Conservation (phyloP, 2,113 vertebrate species). For the Thalassoma bifasciatum region DNA sequence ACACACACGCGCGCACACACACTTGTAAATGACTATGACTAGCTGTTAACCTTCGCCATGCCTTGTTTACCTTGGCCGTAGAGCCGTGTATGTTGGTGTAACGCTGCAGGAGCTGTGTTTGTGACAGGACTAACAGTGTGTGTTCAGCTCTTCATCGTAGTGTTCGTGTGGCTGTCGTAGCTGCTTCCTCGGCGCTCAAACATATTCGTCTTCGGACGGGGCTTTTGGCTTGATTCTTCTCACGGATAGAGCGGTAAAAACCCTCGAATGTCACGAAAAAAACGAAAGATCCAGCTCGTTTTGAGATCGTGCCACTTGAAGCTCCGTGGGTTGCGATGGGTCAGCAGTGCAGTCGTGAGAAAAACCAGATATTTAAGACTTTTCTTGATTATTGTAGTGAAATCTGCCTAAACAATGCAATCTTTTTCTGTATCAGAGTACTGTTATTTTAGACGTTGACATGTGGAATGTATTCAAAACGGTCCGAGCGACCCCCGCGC, state of each 20-base stretch:
- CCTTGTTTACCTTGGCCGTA: conserved; percentile 39
- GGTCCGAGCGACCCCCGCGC: conserved; percentile 36
- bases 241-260: conserved; percentile 20
- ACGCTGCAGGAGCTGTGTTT: conserved; percentile 13
- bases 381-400: conserved; percentile 68
- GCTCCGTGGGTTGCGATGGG: conserved; percentile 28
- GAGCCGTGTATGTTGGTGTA: conserved; percentile 33
- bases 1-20: neutral
- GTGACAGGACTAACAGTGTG: conserved; percentile 7
- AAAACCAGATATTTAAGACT: conserved; percentile 50
- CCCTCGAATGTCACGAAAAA: conserved; percentile 50
- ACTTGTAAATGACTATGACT: conserved; percentile 18
- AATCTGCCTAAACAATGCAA: conserved; percentile 81
- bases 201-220: conserved; percentile 26
- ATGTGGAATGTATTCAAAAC: conserved; percentile 78
- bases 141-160: conserved; percentile 51
- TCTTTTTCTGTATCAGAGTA: conserved; percentile 79
- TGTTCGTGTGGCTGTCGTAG: conserved; percentile 60
- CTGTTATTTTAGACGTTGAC: conserved; percentile 81
- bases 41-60: conserved; percentile 26
- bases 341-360: conserved; percentile 39
- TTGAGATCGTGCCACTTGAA: conserved; percentile 10
- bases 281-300: neutral
- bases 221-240: conserved; percentile 39
- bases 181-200: conserved; percentile 65